Conservation (phyloP, 2,797 vertebrate genomes). For the Chromobotia macracanthus region DNA sequence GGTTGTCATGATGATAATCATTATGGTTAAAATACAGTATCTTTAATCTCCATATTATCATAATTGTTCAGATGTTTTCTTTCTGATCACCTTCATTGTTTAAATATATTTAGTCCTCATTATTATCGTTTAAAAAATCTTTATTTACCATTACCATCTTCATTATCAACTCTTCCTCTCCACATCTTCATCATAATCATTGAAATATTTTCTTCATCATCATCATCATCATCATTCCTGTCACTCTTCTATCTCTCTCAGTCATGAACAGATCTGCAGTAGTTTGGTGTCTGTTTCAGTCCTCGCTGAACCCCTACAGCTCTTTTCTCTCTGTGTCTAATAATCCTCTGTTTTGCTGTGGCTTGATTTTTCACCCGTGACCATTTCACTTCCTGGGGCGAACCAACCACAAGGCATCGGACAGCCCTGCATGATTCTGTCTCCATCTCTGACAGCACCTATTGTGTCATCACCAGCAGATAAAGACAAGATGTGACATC, state of each 20-base stretch:
- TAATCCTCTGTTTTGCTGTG: constrained; percentile 44
- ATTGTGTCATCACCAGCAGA: background rate
- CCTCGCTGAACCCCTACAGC: constrained; percentile 21
- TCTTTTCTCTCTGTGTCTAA: constrained; percentile 30
- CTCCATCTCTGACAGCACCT: constrained; percentile 10
- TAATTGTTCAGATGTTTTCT: background rate
- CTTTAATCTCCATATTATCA: background rate
- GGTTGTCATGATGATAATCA: background rate
- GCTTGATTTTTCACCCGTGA: constrained; percentile 32
- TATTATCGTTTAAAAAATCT: background rate
- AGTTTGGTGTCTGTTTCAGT: constrained; percentile 30
- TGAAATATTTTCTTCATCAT: background rate
- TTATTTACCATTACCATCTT: background rate
- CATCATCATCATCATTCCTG: constrained; percentile 10
- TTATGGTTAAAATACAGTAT: background rate
- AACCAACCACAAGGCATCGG: constrained; percentile 32
- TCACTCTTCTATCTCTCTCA: constrained; percentile 12
- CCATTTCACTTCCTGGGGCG: constrained; percentile 13
- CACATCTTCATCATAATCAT: background rate
- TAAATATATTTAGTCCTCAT: too few relatives aligned
- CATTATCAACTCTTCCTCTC: too few relatives aligned
- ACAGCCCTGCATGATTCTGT: constrained; percentile 18
- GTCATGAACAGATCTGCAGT: background rate
- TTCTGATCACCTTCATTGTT: background rate
- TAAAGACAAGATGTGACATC: background rate